Conservation (phyloP, 2,113 vertebrate species). For the Podarcis muralis region DNA sequence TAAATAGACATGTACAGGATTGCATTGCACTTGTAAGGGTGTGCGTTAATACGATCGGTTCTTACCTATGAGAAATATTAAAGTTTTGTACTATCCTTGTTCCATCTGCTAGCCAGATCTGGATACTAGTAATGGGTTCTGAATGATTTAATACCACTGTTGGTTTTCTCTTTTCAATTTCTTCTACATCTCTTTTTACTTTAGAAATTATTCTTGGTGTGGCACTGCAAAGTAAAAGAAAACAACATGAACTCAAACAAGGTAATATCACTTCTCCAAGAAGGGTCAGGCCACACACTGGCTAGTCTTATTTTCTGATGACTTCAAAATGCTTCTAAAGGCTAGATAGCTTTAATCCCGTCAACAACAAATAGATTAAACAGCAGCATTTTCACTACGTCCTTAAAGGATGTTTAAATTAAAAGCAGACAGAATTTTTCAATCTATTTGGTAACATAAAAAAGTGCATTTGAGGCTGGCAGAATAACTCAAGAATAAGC, state of each 20-base stretch:
- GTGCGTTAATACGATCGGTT: not conserved
- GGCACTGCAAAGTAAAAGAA: conserved; percentile 77
- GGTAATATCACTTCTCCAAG: not conserved
- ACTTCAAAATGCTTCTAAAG: not conserved
- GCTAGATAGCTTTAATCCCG: not conserved
- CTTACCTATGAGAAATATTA: conserved; percentile 91
- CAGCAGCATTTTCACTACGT: not conserved
- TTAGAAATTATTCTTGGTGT: conserved; percentile 89
- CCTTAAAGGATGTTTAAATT: not conserved
- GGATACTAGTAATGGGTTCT: conserved; percentile 89
- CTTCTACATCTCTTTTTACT: conserved; percentile 80
- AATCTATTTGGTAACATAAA: not conserved
- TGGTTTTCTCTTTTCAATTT: conserved; percentile 77
- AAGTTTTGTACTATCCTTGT: conserved; percentile 93
- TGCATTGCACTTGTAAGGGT: not conserved
- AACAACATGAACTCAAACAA: conserved; percentile 20
- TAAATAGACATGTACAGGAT: not conserved
- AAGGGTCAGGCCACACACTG: not conserved
- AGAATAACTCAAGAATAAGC: not conserved
- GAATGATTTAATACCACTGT: conserved; percentile 84
- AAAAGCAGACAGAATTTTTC: not conserved
- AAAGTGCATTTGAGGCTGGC: not conserved
- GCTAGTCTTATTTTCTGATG: not conserved
- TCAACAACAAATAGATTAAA: not conserved
- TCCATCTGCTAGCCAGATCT: conserved; percentile 96